Percentiles rank a stretch among this genome's conserved stretches.
Conservation (phyloP, 2,797 vertebrate species). For the Lepus townsendii region DNA sequence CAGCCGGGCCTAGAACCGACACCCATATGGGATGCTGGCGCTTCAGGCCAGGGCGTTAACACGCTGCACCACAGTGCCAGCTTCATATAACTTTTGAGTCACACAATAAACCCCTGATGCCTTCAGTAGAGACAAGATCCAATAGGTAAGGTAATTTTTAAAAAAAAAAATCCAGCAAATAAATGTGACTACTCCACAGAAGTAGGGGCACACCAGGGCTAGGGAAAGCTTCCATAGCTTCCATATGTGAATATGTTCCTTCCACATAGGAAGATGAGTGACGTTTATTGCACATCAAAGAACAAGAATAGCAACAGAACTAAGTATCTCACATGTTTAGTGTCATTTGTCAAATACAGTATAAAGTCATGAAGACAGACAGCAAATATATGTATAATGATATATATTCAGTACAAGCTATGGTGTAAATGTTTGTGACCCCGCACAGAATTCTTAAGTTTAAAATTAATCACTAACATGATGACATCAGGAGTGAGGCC, state of each 20-base stretch:
- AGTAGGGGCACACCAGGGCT: neutral
- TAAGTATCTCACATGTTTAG: neutral
- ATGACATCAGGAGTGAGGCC: neutral
- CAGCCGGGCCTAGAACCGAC: too few relatives aligned
- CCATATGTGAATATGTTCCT: neutral
- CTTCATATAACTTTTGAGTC: neutral
- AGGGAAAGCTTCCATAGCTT: slow-evolving; percentile 18
- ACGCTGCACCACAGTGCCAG: too few relatives aligned
- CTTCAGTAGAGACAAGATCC: slow-evolving; percentile 51
- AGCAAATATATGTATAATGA: neutral
- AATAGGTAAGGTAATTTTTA: neutral
- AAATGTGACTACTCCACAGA: slow-evolving; percentile 2
- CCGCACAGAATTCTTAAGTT: neutral
- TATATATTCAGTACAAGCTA: neutral
- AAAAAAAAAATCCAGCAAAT: neutral
- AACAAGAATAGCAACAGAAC: slow-evolving; percentile 8
- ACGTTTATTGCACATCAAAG: neutral
- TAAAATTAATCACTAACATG: neutral
- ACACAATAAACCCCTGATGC: slow-evolving; percentile 15
- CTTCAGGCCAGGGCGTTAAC: too few relatives aligned
- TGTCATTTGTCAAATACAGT: slow-evolving; percentile 23
- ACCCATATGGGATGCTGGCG: too few relatives aligned
- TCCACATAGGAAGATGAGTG: neutral
- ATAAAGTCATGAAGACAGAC: neutral
- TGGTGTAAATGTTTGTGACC: neutral